phyloP scores from a whole-genome alignment of 2,113 vertebrate species.

The Coptodon bakossiorum region DNA sequence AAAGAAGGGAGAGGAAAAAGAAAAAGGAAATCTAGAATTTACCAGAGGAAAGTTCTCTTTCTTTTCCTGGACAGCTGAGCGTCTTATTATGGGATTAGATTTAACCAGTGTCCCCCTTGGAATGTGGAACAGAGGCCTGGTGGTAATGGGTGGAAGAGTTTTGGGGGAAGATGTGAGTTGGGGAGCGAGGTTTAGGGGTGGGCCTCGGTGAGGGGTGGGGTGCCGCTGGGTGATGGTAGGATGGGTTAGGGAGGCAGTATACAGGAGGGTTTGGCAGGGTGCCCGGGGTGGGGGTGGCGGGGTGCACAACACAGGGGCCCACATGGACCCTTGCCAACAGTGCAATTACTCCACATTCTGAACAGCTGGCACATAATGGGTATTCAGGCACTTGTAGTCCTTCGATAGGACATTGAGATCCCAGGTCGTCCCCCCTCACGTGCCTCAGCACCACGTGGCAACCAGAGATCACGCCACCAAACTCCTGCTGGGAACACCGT shows the following conservation, averaged over 20 bases:
- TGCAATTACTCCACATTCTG: conserved; percentile 72
- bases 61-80: conserved; percentile 78
- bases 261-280: conserved; percentile 57
- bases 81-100: conserved; percentile 80
- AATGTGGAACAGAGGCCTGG: conserved; percentile 61
- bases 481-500: background rate
- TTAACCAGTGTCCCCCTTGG: conserved; percentile 70
- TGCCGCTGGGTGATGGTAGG: conserved; percentile 34
- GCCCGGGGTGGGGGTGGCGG: conserved; percentile 21
- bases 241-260: conserved; percentile 54
- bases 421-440: conserved; percentile 59
- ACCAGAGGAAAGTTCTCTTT: conserved; percentile 73
- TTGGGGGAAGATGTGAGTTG: conserved; percentile 47
- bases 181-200: conserved; percentile 24
- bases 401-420: conserved; percentile 62
- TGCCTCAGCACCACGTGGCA: conserved; percentile 30
- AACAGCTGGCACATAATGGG: conserved; percentile 75
- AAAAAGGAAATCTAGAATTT: conserved; percentile 65
- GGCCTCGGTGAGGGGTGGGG: conserved; percentile 25
- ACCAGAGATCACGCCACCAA: conserved; percentile 5
- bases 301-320: conserved; percentile 54
- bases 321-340: conserved; percentile 63
- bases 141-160: conserved; percentile 59
- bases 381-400: conserved; percentile 60
- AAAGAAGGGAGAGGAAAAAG: conserved; percentile 31